Evolutionary conservation across 2,113 vertebrate species (phyloP).

Genomic region (Mastomys natalensis): DNA sequence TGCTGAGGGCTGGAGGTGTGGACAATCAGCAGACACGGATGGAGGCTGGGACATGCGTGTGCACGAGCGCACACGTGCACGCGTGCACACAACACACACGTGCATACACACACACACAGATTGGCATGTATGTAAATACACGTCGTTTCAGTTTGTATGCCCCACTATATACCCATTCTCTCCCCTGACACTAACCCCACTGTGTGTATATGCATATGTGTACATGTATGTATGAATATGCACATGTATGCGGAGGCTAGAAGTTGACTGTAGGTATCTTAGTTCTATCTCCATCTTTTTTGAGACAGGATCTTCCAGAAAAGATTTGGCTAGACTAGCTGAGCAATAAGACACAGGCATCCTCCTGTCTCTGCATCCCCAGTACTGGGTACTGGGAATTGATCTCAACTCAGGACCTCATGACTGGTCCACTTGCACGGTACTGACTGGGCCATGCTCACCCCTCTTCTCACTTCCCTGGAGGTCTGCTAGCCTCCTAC

Average conservation of each 20-base stretch:
- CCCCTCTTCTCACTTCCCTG: not conserved
- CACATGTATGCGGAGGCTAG: not conserved
- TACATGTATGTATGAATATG: not conserved
- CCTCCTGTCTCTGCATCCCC: not conserved
- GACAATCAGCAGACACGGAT: not conserved
- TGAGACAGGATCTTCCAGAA: not conserved
- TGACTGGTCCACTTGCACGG: not conserved
- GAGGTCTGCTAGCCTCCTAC: not conserved
- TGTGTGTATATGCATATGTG: not conserved
- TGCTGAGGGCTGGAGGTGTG: not conserved
- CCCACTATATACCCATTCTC: not conserved
- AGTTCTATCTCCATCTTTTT: not conserved
- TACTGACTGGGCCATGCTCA: not conserved
- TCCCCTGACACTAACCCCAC: not conserved
- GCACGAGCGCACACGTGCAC: too few relatives aligned
- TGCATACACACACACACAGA: not conserved
- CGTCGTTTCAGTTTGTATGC: not conserved
- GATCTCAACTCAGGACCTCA: not conserved
- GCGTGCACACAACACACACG: not conserved
- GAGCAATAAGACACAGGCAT: not conserved
- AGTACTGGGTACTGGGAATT: not conserved
- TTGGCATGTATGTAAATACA: fast-evolving
- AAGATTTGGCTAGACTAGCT: not conserved
- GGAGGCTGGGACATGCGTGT: fast-evolving
- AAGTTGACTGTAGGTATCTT: not conserved